These are phyloP conservation scores for Galeopsomyia nigrocyanea DNA, from an alignment of 2,888 invertebrate genomes.

Conservation along the genomic window DNA sequence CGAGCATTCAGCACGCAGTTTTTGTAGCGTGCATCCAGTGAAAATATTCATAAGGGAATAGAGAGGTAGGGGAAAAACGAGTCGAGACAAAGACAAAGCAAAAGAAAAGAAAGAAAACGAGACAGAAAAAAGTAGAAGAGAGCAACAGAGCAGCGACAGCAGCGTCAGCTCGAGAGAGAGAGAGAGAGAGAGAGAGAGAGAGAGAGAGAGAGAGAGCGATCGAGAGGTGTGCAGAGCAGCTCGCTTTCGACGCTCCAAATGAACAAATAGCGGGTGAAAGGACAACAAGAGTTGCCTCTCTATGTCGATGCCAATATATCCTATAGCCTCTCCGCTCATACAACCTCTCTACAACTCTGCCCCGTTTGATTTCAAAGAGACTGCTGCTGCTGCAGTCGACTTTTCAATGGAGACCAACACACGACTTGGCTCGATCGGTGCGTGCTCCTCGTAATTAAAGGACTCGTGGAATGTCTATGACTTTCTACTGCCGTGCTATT, in stretches of 20 bases:
- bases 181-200: conserved; percentile 7
- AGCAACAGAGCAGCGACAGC: background rate
- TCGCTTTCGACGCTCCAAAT: conserved; percentile 46
- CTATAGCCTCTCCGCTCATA: background rate
- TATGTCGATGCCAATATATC: conserved; percentile 13
- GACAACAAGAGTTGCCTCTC: conserved; percentile 35
- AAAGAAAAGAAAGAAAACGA: background rate
- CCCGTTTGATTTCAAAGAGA: too few relatives aligned
- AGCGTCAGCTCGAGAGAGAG: background rate
- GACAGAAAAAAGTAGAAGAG: background rate
- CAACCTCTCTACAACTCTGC: too few relatives aligned
- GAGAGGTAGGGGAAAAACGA: conserved; percentile 2
- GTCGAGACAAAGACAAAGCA: background rate
- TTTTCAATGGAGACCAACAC: too few relatives aligned
- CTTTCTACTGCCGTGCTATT: too few relatives aligned
- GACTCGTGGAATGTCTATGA: too few relatives aligned
- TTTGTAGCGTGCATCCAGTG: too few relatives aligned
- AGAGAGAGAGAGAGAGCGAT: conserved; percentile 1
- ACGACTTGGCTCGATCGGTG: too few relatives aligned
- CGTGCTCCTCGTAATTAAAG: too few relatives aligned
- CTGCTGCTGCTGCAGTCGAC: too few relatives aligned
- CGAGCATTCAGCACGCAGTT: too few relatives aligned
- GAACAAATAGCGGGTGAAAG: conserved; percentile 48
- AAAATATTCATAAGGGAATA: background rate
- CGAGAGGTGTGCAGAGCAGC: conserved; percentile 1